These are phyloP conservation scores for Drosophila tropicalis DNA, from an alignment of 1,140 invertebrate species.

Conservation along the genomic window DNA sequence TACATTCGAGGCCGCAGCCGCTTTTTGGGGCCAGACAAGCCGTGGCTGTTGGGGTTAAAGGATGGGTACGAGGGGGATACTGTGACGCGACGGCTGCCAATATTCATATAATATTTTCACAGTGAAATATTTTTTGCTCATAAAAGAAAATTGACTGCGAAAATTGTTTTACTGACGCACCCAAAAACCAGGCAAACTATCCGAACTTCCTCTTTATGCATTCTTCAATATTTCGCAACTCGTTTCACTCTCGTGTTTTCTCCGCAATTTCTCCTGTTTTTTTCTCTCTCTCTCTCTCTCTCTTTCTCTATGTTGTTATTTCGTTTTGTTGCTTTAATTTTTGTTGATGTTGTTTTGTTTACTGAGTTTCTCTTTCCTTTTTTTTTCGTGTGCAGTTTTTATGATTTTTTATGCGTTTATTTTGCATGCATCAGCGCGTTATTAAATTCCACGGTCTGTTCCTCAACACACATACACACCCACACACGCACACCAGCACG, in stretches of 20 bases:
- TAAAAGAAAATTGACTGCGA: slow-evolving; percentile 82
- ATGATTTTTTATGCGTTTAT: slow-evolving; percentile 73
- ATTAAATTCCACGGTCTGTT: slow-evolving; percentile 71
- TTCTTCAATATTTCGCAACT: slow-evolving; percentile 18
- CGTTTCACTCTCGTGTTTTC: slow-evolving; percentile 14
- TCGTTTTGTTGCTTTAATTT: slow-evolving; percentile 15
- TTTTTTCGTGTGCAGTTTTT: slow-evolving; percentile 68
- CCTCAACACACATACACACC: slow-evolving; percentile 13
- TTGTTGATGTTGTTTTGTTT: slow-evolving; percentile 40
- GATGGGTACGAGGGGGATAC: background rate
- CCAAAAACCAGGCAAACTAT: slow-evolving; percentile 16
- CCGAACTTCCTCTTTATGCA: slow-evolving; percentile 30
- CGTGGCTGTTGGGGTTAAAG: background rate
- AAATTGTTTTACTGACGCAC: slow-evolving; percentile 73
- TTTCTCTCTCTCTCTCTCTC: background rate
- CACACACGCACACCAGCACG: background rate
- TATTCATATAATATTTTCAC: slow-evolving; percentile 78
- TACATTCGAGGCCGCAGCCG: background rate
- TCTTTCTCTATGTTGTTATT: background rate
- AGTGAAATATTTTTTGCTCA: slow-evolving; percentile 72
- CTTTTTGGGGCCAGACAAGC: background rate
- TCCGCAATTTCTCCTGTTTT: slow-evolving; percentile 9
- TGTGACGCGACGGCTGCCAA: slow-evolving; percentile 56
- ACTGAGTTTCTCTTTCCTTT: slow-evolving; percentile 42
- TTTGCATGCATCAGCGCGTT: slow-evolving; percentile 80